Base-by-base conservation (phyloP, 2,113 vertebrate species). In the Epinephelus lanceolatus region DNA sequence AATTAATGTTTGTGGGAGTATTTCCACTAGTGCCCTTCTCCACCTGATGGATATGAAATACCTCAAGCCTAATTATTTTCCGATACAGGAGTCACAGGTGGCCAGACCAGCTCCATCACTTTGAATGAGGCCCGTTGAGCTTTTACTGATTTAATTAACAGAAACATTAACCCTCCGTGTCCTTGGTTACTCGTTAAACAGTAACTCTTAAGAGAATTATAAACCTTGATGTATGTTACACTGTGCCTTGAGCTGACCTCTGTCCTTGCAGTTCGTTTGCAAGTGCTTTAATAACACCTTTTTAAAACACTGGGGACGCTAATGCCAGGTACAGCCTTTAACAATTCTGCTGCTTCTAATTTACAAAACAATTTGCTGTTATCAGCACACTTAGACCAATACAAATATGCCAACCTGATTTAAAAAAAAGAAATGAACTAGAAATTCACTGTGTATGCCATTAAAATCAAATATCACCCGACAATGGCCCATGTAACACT, bases 111-210 rank as follows among this genome's bases (percentile, higher is more conserved):
- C 73, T 73, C 47, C 70, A 56, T 80, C 62, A 62, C 57, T 15
- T 52, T 17, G 40, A 76, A 83, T 47, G 25, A 65, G 51, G 25
- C 62, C 6, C 66, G 37, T 60, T 53, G 23, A 70, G 71, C 55
- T 60, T 70, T 83, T 74, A 74, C 59, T 76, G 56, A 68, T 80
- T 71, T 51, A 73, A 76, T 81, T 65, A 81, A 53, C 51, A 72
- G 18, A 13, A 67, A 78, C 60, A 83, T 79, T 78, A 83, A 73
- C 76, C 65, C 42, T 68, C 42, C 4, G 3, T 61, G 57, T 71
- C 73, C 71, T 71, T 72, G 23, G 25, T 45, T 71, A 25, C 17
- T 77, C 27, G 70, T 77, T 83, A n/a, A 84, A 30, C 76, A 67
- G 45, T 76, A 51, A 60, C 25, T 76, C 69, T 37, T 19, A 2